Conservation (phyloP, 2,113 vertebrate species). For the Salminus brasiliensis region DNA sequence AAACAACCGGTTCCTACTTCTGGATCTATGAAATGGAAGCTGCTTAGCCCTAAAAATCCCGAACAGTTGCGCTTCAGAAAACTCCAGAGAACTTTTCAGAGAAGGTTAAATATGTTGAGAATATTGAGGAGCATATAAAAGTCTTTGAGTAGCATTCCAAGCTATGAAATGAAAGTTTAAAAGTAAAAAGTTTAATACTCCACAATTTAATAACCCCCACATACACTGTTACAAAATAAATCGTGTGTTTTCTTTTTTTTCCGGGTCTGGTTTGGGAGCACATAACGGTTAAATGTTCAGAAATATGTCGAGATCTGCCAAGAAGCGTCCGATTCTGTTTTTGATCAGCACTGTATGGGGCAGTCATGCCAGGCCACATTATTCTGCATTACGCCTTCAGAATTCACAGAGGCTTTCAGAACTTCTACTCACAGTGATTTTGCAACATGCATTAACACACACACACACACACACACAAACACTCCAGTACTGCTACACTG, state of each 20-base stretch:
- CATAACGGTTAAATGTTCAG: conserved; percentile 40
- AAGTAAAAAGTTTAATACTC: conserved; percentile 19
- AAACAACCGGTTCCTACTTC: conserved; percentile 8
- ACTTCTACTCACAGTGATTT: conserved; percentile 30
- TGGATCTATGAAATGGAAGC: neutral
- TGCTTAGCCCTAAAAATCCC: neutral
- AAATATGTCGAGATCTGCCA: conserved; percentile 51
- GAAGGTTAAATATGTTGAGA: neutral
- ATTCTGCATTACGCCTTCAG: conserved; percentile 43
- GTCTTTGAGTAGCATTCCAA: conserved; percentile 24
- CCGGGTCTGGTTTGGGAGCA: conserved; percentile 41
- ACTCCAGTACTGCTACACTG: conserved; percentile 10
- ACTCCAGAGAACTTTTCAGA: neutral
- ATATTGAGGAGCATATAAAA: neutral
- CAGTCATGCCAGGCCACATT: conserved; percentile 47
- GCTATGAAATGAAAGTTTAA: conserved; percentile 15
- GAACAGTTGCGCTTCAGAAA: neutral
- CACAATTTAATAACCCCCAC: conserved; percentile 25
- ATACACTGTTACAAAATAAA: conserved; percentile 43
- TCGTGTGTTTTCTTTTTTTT: too few species aligned
- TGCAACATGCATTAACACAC: conserved; percentile 22
- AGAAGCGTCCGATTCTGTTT: conserved; percentile 48
- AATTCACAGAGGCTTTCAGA: conserved; percentile 25
- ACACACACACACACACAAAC: too few species aligned
- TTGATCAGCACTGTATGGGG: conserved; percentile 50